A percentile compares a stretch with the other conserved stretches of the same genome.
These are phyloP conservation scores for Phaethon lepturus DNA, from an alignment of 2,113 vertebrate species.

Conservation along the genomic window DNA sequence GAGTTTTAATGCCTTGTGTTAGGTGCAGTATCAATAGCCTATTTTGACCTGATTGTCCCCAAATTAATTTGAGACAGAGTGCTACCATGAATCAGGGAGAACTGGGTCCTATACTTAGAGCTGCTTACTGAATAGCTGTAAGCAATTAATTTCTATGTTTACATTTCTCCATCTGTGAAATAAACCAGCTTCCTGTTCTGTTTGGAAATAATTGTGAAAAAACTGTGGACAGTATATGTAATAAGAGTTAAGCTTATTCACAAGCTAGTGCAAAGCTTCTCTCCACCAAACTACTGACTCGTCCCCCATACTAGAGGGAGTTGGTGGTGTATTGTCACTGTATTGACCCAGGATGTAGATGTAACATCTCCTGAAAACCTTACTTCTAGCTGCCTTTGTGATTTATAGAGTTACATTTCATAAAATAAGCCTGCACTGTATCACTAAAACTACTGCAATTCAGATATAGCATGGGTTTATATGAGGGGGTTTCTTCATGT, in stretches of 20 bases:
- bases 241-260: not conserved
- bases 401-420: not conserved
- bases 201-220: not conserved
- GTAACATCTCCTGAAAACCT: not conserved
- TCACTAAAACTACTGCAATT: not conserved
- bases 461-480: not conserved
- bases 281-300: not conserved
- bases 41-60: not conserved
- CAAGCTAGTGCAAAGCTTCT: not conserved
- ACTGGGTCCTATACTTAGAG: not conserved
- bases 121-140: not conserved
- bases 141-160: not conserved
- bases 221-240: not conserved
- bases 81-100: not conserved
- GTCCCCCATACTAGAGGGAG: not conserved
- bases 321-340: not conserved
- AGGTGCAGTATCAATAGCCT: not conserved
- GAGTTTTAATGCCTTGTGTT: not conserved
- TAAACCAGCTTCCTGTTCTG: not conserved
- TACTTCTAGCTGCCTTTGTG: not conserved
- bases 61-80: not conserved
- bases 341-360: not conserved
- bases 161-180: not conserved
- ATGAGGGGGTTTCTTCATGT: not conserved
- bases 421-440: not conserved